A percentile compares a stretch with the other conserved stretches of the same genome.
Evolutionary conservation across 2,113 vertebrate genomes (phyloP).

Genomic region (Channa maculata): DNA sequence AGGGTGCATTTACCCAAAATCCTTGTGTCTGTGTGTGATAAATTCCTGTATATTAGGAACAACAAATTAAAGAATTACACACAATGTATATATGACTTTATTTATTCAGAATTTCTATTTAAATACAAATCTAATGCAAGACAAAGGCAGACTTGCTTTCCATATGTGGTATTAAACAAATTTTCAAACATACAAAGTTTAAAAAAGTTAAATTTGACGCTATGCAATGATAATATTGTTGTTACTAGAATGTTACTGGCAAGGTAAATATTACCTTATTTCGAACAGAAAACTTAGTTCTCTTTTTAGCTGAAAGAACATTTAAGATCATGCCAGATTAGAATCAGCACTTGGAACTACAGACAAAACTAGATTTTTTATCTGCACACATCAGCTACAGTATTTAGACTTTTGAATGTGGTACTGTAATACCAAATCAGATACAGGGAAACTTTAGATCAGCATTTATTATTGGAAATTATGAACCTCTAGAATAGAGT

Average conservation of each 20-base stretch:
- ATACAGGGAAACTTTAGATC: too few species aligned
- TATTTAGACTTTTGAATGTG: too few species aligned
- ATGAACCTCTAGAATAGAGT: not conserved
- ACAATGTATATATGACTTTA: conserved; percentile 2
- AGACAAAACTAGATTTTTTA: too few species aligned
- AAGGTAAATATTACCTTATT: conserved; percentile 59
- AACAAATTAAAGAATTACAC: not conserved
- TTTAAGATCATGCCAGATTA: conserved; percentile 15
- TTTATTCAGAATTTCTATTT: conserved; percentile 62
- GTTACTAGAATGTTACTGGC: conserved; percentile 10
- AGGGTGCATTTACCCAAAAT: too few species aligned
- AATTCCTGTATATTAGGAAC: too few species aligned
- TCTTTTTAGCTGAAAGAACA: conserved; percentile 35
- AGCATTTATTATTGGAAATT: not conserved
- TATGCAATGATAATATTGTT: conserved; percentile 14
- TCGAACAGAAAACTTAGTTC: conserved; percentile 18
- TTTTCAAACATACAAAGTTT: conserved; percentile 5
- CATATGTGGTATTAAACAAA: conserved; percentile 29
- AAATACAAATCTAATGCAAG: conserved; percentile 57
- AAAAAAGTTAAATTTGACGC: conserved; percentile 13
- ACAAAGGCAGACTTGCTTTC: conserved; percentile 11
- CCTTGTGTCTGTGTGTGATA: too few species aligned
- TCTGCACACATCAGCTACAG: too few species aligned
- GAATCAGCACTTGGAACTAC: not conserved
- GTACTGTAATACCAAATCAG: too few species aligned